These are phyloP conservation scores for Chloropsis hardwickii DNA, from an alignment of 2,113 vertebrate genomes.

Conservation along the genomic window DNA sequence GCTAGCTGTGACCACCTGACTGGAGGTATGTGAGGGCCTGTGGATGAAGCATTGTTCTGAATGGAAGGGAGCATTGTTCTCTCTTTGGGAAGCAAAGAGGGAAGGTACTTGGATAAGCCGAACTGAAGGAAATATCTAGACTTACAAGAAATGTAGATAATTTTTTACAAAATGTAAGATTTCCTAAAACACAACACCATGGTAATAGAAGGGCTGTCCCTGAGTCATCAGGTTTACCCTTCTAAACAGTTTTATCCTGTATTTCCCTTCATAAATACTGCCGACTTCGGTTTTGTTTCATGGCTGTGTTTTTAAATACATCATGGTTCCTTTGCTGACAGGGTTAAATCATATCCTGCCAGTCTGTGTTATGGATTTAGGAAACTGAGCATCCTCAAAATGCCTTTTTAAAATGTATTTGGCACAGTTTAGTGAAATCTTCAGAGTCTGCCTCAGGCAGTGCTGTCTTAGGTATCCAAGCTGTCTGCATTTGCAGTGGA, in stretches of 20 bases:
- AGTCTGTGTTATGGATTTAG: background rate
- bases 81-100: background rate
- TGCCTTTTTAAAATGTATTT: background rate
- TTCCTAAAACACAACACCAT: background rate
- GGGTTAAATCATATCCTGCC: background rate
- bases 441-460: background rate
- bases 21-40: slow-evolving; percentile 77
- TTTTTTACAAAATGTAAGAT: background rate
- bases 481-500: background rate
- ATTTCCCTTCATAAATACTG: background rate
- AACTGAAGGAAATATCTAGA: background rate
- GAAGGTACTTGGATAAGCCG: background rate
- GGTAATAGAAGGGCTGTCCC: background rate
- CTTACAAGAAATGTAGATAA: background rate
- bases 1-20: slow-evolving; percentile 81
- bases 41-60: background rate
- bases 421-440: background rate
- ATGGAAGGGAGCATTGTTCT: background rate
- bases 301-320: background rate
- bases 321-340: background rate
- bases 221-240: background rate
- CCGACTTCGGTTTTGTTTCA: background rate
- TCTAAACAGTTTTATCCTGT: background rate
- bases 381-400: background rate
- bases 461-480: background rate